These are phyloP conservation scores for Spodoptera exigua DNA, from an alignment of 2,888 invertebrate species.

Conservation along the genomic window DNA sequence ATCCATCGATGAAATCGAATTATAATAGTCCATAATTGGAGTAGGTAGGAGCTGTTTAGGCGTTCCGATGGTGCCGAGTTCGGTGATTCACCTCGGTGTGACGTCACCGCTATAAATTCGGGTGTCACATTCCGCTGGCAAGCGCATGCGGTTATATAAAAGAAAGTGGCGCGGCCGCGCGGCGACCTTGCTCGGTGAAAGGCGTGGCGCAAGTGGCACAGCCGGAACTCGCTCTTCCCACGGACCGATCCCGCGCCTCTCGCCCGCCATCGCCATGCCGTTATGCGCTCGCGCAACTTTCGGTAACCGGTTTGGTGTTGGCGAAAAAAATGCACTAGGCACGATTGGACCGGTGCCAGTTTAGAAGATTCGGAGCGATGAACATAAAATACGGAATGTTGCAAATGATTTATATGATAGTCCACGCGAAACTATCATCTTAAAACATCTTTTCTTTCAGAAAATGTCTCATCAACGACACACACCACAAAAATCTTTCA, in stretches of 20 bases:
- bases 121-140: slow-evolving; percentile 83
- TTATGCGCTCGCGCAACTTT: slow-evolving; percentile 75
- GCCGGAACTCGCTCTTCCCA: slow-evolving; percentile 88
- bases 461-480: no score
- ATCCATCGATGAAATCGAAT: slow-evolving; percentile 29
- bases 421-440: slow-evolving; percentile 39
- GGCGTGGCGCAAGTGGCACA: slow-evolving; percentile 86
- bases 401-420: slow-evolving; percentile 55
- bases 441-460: slow-evolving; percentile 7
- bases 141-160: slow-evolving; percentile 82
- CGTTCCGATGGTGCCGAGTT: slow-evolving; percentile 52
- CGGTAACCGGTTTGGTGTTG: slow-evolving; percentile 77
- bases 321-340: slow-evolving; percentile 74
- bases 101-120: slow-evolving; percentile 85
- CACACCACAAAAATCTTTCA: no score
- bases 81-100: slow-evolving; percentile 82
- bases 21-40: slow-evolving; percentile 51
- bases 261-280: slow-evolving; percentile 66
- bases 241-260: slow-evolving; percentile 78
- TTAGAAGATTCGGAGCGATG: slow-evolving; percentile 61
- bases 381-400: slow-evolving; percentile 70
- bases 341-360: slow-evolving; percentile 67
- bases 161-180: slow-evolving; percentile 88
- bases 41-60: slow-evolving; percentile 52
- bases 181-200: slow-evolving; percentile 88